phyloP scores from a whole-genome alignment of 2,113 vertebrate genomes.

The Cervus canadensis region DNA sequence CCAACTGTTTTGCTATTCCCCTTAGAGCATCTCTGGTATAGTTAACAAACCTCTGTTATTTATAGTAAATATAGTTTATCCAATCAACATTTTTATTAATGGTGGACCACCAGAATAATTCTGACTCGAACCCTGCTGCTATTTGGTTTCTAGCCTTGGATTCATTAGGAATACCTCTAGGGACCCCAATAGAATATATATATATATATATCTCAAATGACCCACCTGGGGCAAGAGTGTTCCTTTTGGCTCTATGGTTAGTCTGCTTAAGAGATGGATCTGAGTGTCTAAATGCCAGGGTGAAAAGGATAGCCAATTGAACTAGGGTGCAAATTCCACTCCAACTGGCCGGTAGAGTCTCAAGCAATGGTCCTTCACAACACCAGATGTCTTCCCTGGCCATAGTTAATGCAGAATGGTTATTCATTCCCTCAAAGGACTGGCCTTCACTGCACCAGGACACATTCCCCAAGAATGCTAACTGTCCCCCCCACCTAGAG shows the following conservation, averaged over 20 bases:
- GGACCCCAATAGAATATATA: background rate
- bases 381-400: background rate
- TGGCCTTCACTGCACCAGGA: background rate
- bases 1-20: background rate
- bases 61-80: background rate
- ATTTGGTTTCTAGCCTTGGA: background rate
- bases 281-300: background rate
- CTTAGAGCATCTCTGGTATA: background rate
- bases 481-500: background rate
- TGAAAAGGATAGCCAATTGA: background rate
- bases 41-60: background rate
- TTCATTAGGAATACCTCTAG: background rate
- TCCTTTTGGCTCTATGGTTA: background rate
- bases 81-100: background rate
- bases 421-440: background rate
- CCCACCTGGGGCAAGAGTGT: background rate
- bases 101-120: background rate
- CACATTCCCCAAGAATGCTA: background rate
- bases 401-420: background rate
- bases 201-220: background rate
- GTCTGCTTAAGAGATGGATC: background rate
- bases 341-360: accelerated
- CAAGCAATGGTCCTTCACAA: background rate
- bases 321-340: background rate
- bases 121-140: background rate